A percentile compares a stretch with the other conserved stretches of the same genome.
phyloP scores from a whole-genome alignment of 2,113 vertebrate genomes.

The Trogon surrucura region DNA sequence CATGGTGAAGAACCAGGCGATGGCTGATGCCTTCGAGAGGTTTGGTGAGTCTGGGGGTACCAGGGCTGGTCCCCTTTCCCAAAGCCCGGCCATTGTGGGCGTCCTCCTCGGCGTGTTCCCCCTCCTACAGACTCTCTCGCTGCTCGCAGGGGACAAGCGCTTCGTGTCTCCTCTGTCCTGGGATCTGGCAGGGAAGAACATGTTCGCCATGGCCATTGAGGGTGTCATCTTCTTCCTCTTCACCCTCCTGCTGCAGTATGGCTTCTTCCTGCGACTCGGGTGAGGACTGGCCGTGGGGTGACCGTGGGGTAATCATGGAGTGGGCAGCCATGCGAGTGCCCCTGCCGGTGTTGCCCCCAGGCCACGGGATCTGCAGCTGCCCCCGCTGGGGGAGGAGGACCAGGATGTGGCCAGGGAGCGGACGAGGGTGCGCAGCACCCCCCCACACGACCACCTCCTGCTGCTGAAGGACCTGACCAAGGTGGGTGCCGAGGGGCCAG shows the following conservation, averaged over 20 bases:
- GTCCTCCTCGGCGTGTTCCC: accelerated
- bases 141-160: conserved; percentile 80
- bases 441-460: conserved; percentile 80
- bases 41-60: conserved; percentile 78
- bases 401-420: conserved; percentile 87
- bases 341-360: neutral
- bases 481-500: conserved; percentile 65
- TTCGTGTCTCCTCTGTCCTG: conserved; percentile 89
- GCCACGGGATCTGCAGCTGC: conserved; percentile 43
- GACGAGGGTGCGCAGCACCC: conserved; percentile 76
- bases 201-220: conserved; percentile 90
- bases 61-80: neutral
- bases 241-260: conserved; percentile 89
- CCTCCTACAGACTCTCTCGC: neutral
- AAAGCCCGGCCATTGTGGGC: accelerated
- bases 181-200: conserved; percentile 92
- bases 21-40: conserved; percentile 89
- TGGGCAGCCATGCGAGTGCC: neutral
- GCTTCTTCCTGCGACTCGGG: conserved; percentile 81
- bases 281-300: neutral
- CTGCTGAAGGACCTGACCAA: conserved; percentile 90
- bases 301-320: accelerated
- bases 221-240: conserved; percentile 89
- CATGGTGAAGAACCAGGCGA: conserved; percentile 96
- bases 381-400: conserved; percentile 83